These are phyloP conservation scores for Columba janthina DNA, from an alignment of 2,113 vertebrate species.

Conservation along the genomic window DNA sequence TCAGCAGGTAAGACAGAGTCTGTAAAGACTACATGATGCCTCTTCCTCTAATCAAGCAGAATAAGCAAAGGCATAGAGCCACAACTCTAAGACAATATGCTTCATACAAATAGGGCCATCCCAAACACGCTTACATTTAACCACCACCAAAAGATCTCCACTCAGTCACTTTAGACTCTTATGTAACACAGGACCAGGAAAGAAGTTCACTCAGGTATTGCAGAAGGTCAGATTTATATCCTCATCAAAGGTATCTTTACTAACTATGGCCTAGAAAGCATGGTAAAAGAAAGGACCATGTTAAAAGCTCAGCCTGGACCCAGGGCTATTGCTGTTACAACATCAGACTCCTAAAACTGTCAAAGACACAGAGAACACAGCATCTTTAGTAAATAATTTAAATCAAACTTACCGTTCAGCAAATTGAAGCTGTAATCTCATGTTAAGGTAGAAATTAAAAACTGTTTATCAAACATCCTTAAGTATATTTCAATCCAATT, in stretches of 20 bases:
- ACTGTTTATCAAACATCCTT: background rate
- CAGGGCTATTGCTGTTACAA: background rate
- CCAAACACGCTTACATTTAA: background rate
- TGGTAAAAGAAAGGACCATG: background rate
- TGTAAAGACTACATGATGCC: background rate
- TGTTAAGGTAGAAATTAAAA: slow-evolving; percentile 76
- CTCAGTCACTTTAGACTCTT: background rate
- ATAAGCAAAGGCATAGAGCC: background rate
- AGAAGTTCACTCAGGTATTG: background rate
- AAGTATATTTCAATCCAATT: background rate
- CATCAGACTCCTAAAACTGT: background rate
- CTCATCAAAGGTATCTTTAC: background rate
- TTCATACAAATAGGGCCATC: accelerated
- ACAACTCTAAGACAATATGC: background rate
- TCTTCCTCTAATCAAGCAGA: background rate
- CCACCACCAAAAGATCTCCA: background rate
- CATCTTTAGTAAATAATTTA: background rate
- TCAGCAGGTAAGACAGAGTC: background rate
- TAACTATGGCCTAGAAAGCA: background rate
- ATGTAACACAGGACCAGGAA: background rate
- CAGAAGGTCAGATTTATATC: background rate
- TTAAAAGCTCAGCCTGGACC: background rate
- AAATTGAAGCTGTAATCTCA: slow-evolving; percentile 82
- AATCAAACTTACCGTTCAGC: slow-evolving; percentile 81
- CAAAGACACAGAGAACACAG: background rate